Evolutionary conservation across 2,797 vertebrate genomes (phyloP).

Genomic region (Channallabes apus): DNA sequence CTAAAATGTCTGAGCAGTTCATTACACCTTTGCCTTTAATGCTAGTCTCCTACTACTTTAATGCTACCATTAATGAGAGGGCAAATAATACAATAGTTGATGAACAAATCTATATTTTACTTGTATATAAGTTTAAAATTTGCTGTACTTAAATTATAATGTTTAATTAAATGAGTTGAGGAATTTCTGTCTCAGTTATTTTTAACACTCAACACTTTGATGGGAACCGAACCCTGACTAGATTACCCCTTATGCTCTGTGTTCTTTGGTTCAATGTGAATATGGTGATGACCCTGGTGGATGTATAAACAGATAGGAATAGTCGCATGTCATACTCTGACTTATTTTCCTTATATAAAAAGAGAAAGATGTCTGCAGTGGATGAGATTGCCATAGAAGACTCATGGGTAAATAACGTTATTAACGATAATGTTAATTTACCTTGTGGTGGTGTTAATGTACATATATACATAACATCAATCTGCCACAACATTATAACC

Average conservation of each 20-base stretch:
- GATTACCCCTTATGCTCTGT: neutral
- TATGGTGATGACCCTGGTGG: neutral
- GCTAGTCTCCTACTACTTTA: too few species aligned
- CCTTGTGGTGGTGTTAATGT: too few species aligned
- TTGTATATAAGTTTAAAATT: constrained; percentile 9
- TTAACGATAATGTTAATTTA: too few species aligned
- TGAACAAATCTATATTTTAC: neutral
- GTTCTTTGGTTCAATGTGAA: neutral
- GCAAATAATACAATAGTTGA: neutral
- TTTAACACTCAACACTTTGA: neutral
- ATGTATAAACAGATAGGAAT: neutral
- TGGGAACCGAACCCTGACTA: neutral
- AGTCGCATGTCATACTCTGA: neutral
- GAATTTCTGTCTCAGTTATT: neutral
- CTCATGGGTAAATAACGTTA: neutral
- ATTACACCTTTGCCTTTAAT: neutral
- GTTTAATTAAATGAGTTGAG: constrained; percentile 22
- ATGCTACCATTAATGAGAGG: neutral
- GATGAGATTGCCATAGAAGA: neutral
- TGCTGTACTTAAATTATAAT: constrained; percentile 27
- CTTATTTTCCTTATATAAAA: too few species aligned
- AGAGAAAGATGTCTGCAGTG: neutral
- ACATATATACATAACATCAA: too few species aligned
- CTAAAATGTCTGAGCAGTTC: neutral
- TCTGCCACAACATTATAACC: too few species aligned